Percentiles rank a stretch among this genome's conserved stretches.
These are phyloP conservation scores for Chitala chitala DNA, from an alignment of 2,113 vertebrate genomes.

Conservation along the genomic window DNA sequence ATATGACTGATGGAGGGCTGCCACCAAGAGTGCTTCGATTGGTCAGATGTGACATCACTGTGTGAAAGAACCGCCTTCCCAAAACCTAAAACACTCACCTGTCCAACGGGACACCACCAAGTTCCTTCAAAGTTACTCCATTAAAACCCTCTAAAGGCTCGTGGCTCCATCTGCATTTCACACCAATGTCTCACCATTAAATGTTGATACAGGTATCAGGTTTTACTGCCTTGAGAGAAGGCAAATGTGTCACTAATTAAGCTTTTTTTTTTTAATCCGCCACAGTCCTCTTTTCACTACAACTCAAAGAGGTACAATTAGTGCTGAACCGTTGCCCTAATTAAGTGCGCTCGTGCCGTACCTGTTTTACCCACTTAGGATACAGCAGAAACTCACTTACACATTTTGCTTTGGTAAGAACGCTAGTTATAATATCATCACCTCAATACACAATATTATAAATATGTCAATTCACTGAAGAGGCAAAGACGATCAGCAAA, in stretches of 20 bases:
- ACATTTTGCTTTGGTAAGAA: not conserved
- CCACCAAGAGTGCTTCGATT: not conserved
- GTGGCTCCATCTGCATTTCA: not conserved
- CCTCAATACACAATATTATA: too few species aligned
- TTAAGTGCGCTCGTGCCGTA: not conserved
- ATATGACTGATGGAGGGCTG: not conserved
- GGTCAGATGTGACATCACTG: conserved; percentile 23
- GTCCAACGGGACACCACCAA: conserved; percentile 6
- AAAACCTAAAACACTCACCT: conserved; percentile 2
- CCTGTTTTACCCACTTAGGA: not conserved
- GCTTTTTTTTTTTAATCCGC: not conserved
- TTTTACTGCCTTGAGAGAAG: not conserved
- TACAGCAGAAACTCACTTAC: not conserved
- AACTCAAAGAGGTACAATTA: not conserved
- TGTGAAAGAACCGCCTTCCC: not conserved
- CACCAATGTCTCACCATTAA: not conserved
- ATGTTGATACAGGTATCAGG: too few species aligned
- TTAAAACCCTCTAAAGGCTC: not conserved
- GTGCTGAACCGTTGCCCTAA: not conserved
- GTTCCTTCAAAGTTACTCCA: conserved; percentile 12
- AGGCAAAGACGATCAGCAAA: too few species aligned
- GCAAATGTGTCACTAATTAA: not conserved
- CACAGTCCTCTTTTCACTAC: not conserved
- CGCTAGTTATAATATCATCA: too few species aligned
- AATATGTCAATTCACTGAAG: too few species aligned